These are phyloP conservation scores for Hephaestus fuliginosus DNA, from an alignment of 2,797 vertebrate genomes.

Conservation along the genomic window DNA sequence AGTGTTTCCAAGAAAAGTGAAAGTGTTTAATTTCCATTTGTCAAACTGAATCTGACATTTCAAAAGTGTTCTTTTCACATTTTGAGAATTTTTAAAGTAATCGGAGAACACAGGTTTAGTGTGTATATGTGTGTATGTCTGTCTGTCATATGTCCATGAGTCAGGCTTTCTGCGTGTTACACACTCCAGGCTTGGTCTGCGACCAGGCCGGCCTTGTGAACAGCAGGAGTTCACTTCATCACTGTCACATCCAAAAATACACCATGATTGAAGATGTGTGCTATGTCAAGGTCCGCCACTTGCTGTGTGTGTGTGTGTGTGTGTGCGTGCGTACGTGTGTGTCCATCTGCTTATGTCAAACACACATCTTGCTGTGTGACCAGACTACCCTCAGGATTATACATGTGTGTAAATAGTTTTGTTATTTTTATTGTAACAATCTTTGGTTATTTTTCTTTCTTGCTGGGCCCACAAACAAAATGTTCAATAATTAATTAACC, in stretches of 20 bases:
- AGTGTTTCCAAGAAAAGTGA: constrained; percentile 25
- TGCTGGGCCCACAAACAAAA: not conserved
- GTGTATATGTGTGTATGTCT: not conserved
- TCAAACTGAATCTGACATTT: not conserved
- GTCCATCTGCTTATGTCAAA: constrained; percentile 9
- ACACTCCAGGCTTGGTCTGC: constrained; percentile 22
- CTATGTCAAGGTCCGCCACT: constrained; percentile 75
- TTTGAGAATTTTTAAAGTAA: not conserved
- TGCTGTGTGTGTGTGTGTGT: constrained; percentile 62
- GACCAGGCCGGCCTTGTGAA: constrained; percentile 39
- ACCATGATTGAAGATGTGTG: constrained; percentile 73
- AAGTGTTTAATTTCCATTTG: not conserved
- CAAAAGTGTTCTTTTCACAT: not conserved
- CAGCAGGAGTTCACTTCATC: constrained; percentile 60
- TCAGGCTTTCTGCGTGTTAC: constrained; percentile 27
- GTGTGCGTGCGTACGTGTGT: constrained; percentile 29
- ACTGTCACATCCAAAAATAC: constrained; percentile 83
- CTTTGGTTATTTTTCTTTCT: not conserved
- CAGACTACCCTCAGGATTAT: not conserved
- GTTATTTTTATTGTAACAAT: not conserved
- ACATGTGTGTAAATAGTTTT: not conserved
- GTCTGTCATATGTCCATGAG: constrained; percentile 35
- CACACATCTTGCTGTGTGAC: constrained; percentile 21
- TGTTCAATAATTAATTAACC: not conserved
- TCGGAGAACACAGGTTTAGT: not conserved